phyloP scores from a whole-genome alignment of 2,888 invertebrate genomes.

The Chrysolina haemoptera region DNA sequence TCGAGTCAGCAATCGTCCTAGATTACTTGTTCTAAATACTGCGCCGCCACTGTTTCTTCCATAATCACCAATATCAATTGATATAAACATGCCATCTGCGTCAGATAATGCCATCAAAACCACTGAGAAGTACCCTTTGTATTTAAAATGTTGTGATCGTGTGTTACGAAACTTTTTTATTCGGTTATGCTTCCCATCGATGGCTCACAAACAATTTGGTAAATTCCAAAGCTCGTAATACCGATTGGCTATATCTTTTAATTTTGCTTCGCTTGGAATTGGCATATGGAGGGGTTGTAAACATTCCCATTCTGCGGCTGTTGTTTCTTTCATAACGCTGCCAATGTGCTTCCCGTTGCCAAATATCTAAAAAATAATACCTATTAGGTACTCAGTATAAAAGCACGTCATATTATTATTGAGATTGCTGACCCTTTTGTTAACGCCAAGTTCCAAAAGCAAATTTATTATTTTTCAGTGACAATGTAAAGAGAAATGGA shows the following conservation, averaged over 20 bases:
- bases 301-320: no score
- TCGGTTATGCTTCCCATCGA: constrained; percentile 10
- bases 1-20: constrained; percentile 22
- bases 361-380: constrained; percentile 17
- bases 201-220: constrained; percentile 22
- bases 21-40: constrained; percentile 15
- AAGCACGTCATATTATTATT: constrained; percentile 1
- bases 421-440: not conserved
- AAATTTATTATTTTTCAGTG: constrained; percentile 33
- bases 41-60: constrained; percentile 32
- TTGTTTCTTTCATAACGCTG: no score
- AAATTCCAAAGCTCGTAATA: constrained; percentile 22
- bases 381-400: no score
- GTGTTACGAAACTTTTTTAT: constrained; percentile 18
- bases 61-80: constrained; percentile 27
- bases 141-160: constrained; percentile 16
- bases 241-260: constrained; percentile 31
- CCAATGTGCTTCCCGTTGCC: constrained; percentile 17
- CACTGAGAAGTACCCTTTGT: constrained; percentile 29
- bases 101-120: constrained; percentile 23
- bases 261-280: constrained; percentile 1
- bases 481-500: constrained; percentile 40
- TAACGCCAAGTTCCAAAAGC: no score
- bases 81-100: constrained; percentile 24
- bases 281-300: constrained; percentile 28